Percentiles rank a stretch among this genome's conserved stretches.
phyloP scores from a whole-genome alignment of 2,113 vertebrate genomes.

The Entosphenus tridentatus region DNA sequence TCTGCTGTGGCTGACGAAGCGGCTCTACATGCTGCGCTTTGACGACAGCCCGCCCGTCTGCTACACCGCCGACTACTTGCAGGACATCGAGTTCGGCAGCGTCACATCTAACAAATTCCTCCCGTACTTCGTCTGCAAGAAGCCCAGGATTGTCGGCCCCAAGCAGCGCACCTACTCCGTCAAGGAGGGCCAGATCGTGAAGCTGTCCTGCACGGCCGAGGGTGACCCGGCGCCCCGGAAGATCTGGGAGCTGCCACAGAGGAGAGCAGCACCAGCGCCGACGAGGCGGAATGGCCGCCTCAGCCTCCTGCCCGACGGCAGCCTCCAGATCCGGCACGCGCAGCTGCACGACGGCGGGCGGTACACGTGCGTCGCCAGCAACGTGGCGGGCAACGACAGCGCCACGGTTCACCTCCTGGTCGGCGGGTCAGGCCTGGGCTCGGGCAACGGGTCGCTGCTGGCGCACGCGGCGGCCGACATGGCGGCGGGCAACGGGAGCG shows the following conservation, averaged over 20 bases:
- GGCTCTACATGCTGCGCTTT: slow-evolving; percentile 88
- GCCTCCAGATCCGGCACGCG: slow-evolving; percentile 40
- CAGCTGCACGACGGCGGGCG: slow-evolving; percentile 37
- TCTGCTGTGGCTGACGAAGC: slow-evolving; percentile 79
- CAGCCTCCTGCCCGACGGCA: slow-evolving; percentile 33
- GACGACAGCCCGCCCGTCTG: slow-evolving; percentile 82
- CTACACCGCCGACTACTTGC: slow-evolving; percentile 66
- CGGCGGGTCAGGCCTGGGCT: slow-evolving; percentile 15
- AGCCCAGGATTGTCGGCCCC: slow-evolving; percentile 72
- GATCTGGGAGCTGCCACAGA: slow-evolving; percentile 38
- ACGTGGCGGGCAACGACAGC: slow-evolving; percentile 48
- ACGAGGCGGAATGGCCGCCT: slow-evolving; percentile 21
- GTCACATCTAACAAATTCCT: slow-evolving; percentile 68
- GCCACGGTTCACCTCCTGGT: slow-evolving; percentile 36
- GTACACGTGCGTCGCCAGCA: slow-evolving; percentile 41
- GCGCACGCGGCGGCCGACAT: slow-evolving; percentile 64
- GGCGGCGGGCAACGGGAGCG: too few species aligned
- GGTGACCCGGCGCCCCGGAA: slow-evolving; percentile 38
- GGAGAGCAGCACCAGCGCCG: slow-evolving; percentile 16
- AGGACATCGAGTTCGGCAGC: slow-evolving; percentile 95
- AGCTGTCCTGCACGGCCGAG: slow-evolving; percentile 40
- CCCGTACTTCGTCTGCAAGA: slow-evolving; percentile 85
- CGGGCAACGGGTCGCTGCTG: slow-evolving; percentile 87
- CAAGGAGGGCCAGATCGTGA: slow-evolving; percentile 31
- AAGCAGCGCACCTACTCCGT: slow-evolving; percentile 34